phyloP scores from a whole-genome alignment of 2,113 vertebrate species.

The Hydrochoerus hydrochaeris region DNA sequence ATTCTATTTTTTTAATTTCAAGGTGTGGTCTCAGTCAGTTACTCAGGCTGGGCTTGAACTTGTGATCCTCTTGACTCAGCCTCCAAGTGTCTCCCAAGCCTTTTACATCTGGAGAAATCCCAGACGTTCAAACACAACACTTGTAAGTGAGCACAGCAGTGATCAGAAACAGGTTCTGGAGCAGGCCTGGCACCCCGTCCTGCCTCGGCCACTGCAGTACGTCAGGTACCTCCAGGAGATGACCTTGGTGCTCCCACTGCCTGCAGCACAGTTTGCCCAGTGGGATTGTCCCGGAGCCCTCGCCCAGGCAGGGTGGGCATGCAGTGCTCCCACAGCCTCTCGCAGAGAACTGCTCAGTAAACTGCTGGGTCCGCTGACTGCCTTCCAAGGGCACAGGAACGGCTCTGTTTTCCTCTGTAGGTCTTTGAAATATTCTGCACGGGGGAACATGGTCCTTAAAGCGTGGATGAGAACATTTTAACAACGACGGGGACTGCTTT shows the following conservation, averaged over 20 bases:
- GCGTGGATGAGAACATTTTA: neutral
- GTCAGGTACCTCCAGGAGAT: neutral
- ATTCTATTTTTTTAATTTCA: neutral
- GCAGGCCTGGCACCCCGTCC: neutral
- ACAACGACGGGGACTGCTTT: neutral
- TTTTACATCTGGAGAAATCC: neutral
- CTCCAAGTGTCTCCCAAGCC: neutral
- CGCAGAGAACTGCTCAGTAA: neutral
- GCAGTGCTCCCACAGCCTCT: fast-evolving
- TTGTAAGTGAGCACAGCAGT: neutral
- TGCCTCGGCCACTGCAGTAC: neutral
- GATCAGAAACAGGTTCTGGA: neutral
- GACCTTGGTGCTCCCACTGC: neutral
- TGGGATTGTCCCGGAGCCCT: no score
- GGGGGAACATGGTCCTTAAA: neutral
- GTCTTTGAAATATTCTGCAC: neutral
- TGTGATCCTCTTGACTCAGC: neutral
- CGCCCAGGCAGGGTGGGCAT: neutral
- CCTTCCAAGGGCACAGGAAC: neutral
- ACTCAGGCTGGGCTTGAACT: neutral
- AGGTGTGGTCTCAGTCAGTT: neutral
- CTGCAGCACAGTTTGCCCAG: neutral
- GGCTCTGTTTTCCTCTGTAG: neutral
- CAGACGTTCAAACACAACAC: neutral
- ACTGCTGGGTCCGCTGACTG: no score